These are phyloP conservation scores for Conomelus anceps DNA, from an alignment of 2,888 invertebrate genomes.

Conservation along the genomic window DNA sequence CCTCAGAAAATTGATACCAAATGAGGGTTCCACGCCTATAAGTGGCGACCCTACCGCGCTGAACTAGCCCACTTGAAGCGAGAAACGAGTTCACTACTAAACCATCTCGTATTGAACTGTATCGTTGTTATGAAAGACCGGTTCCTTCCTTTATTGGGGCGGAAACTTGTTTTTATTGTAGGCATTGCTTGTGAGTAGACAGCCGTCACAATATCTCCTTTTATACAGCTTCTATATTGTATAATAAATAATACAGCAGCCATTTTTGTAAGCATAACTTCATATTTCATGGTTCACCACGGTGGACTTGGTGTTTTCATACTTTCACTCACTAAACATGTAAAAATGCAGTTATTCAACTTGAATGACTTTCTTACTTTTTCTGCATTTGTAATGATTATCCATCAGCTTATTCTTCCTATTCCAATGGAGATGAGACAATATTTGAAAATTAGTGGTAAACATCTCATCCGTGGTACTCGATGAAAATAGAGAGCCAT, in stretches of 20 bases:
- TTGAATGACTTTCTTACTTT: too few relatives aligned
- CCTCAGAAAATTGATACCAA: background rate
- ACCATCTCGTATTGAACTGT: background rate
- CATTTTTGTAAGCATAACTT: background rate
- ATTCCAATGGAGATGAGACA: too few relatives aligned
- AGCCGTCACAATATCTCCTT: background rate
- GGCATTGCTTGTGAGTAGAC: background rate
- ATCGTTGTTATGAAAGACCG: background rate
- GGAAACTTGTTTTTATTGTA: background rate
- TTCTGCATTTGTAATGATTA: too few relatives aligned
- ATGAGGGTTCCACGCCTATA: background rate
- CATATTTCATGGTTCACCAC: background rate
- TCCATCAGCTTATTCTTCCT: too few relatives aligned
- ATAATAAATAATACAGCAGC: background rate
- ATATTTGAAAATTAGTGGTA: too few relatives aligned
- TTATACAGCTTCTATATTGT: background rate
- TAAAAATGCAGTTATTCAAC: too few relatives aligned
- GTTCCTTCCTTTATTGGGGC: background rate
- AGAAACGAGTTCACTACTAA: background rate
- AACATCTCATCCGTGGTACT: too few relatives aligned
- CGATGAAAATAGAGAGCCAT: too few relatives aligned
- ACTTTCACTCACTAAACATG: too few relatives aligned
- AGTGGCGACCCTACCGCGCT: background rate
- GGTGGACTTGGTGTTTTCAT: background rate
- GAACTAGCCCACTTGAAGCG: background rate